Evolutionary conservation across 2,797 vertebrate species (phyloP).

Genomic region (Pangasius krempfi): DNA sequence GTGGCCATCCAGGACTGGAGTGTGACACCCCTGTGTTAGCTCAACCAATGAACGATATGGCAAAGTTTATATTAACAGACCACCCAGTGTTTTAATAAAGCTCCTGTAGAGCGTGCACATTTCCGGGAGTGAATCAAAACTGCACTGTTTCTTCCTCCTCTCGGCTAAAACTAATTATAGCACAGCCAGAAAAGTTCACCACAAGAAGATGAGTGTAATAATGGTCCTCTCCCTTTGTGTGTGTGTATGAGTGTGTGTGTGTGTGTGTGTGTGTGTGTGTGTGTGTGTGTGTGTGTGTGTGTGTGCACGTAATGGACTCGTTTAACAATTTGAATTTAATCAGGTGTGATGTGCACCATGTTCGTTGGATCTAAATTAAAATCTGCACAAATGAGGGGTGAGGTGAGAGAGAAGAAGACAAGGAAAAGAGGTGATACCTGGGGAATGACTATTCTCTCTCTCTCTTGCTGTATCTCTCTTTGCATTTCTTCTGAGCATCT

Average conservation of each 20-base stretch:
- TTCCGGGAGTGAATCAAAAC: slow-evolving; percentile 29
- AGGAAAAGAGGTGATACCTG: slow-evolving; percentile 40
- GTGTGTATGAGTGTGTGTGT: slow-evolving; percentile 33
- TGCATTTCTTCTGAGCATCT: slow-evolving; percentile 1
- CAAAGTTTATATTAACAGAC: slow-evolving; percentile 39
- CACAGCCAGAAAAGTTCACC: slow-evolving; percentile 47
- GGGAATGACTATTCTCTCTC: slow-evolving; percentile 20
- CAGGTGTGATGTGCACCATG: slow-evolving; percentile 57
- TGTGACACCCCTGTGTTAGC: not conserved
- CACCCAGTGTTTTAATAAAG: slow-evolving; percentile 48
- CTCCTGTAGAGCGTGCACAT: slow-evolving; percentile 34
- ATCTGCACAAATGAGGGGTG: slow-evolving; percentile 55
- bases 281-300: slow-evolving; percentile 30
- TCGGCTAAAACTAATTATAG: slow-evolving; percentile 45
- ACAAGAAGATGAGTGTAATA: slow-evolving; percentile 55
- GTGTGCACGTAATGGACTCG: slow-evolving; percentile 47
- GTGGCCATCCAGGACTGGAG: not conserved
- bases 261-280: slow-evolving; percentile 35
- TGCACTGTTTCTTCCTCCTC: slow-evolving; percentile 27
- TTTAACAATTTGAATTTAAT: slow-evolving; percentile 58
- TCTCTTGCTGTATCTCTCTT: not conserved
- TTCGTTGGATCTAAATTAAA: slow-evolving; percentile 58
- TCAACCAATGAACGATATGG: not conserved
- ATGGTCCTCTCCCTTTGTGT: slow-evolving; percentile 37
- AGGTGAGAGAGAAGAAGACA: slow-evolving; percentile 31